A percentile compares a stretch with the other conserved stretches of the same genome.
phyloP scores from a whole-genome alignment of 2,113 vertebrate species.

The Erythrolamprus reginae region DNA sequence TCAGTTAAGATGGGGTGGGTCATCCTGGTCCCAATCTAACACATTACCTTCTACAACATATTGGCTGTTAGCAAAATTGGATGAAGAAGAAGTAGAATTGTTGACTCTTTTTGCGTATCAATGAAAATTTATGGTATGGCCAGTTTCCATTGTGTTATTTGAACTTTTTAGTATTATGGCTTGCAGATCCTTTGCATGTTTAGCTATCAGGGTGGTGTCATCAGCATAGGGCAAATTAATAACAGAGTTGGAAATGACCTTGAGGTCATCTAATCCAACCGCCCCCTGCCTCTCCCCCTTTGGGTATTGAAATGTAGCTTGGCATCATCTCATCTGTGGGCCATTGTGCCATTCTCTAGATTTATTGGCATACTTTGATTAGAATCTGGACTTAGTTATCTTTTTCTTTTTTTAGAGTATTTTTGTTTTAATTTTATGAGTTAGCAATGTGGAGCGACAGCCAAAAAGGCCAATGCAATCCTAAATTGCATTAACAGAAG shows the following conservation, averaged over 20 bases:
- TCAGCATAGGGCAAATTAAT: background rate
- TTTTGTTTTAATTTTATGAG: no score
- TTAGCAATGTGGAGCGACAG: no score
- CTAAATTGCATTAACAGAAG: no score
- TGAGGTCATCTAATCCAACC: background rate
- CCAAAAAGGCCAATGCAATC: no score
- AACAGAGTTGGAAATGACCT: background rate
- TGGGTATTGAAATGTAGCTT: background rate
- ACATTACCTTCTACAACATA: background rate
- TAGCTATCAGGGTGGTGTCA: background rate
- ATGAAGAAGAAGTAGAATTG: background rate
- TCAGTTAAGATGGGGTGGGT: background rate
- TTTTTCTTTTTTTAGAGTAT: no score
- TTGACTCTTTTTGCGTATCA: no score
- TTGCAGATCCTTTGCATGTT: background rate
- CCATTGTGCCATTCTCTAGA: background rate
- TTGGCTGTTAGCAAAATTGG: background rate
- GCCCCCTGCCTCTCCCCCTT: fast-evolving
- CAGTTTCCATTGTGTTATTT: no score
- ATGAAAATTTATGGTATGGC: no score
- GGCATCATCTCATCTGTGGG: background rate
- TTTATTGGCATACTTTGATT: background rate
- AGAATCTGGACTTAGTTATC: background rate
- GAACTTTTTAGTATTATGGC: background rate
- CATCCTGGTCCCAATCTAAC: background rate